Base-by-base conservation (phyloP, 1,140 invertebrate species). In the Metopolophium dirhodum region DNA sequence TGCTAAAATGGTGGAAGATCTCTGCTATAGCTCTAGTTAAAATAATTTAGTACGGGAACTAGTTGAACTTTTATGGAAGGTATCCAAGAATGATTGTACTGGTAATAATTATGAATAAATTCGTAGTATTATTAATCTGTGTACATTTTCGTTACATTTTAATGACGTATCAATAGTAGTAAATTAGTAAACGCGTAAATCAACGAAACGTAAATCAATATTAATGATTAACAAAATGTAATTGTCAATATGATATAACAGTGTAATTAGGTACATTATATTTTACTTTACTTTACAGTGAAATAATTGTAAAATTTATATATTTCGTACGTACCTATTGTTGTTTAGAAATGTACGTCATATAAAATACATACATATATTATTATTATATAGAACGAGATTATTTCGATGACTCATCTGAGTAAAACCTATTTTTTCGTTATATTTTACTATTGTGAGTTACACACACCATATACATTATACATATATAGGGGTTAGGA, bases 361-460 rank as follows among this genome's bases (percentile, higher is more conserved):
- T 11, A 61, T 57, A 57, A 7, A 8, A 30, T 61, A n/a, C 30
- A n/a, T 18, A 68, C 11, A 68, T n/a, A n/a, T n/a, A n/a, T n/a
- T n/a, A 30, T 47, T 26, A 11, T 14, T 30, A 47, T 30, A 26
- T 41, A 30, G 22, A 57, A 89, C 51, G 51, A 57, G 11, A 57
- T 49, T 37, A 57, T 57, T 57, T n/a, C 35, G 88, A 37, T 89
- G 88, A 89, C 51, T 89, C 88, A 89, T 89, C 88, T 26, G 35
- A 37, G 88, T 26, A 37, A 89, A 89, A 57, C 49, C 51, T 57
- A 89, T 89, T 89, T 57, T 82, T 89, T 89, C 37, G 88, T 89
- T 89, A 57, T 89, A 89, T 54, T 89, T 57, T 49, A 89, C 51
- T 57, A 89, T 89, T 89, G 88, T 89, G 88, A 89, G 23, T 88